Percentiles rank a stretch among this genome's conserved stretches.
Conservation (phyloP, 2,888 invertebrate species). For the Bombylius major region DNA sequence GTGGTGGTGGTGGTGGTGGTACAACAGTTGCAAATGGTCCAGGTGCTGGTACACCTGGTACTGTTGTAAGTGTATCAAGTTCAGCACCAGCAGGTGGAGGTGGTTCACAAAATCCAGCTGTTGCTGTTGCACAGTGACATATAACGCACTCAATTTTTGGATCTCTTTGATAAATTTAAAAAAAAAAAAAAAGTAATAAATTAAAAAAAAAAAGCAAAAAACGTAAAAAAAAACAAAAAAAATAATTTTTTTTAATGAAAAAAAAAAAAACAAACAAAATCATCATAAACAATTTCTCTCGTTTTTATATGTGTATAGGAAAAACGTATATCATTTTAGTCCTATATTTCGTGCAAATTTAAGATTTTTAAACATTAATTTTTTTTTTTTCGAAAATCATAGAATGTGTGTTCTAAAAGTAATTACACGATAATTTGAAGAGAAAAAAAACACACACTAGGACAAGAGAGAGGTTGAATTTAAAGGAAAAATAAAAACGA, state of each 20-base stretch:
- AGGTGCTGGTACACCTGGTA: conserved; percentile 9
- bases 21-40: conserved; percentile 1
- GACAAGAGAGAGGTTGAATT: no score
- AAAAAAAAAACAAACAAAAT: neutral
- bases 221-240: neutral
- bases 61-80: conserved; percentile 29
- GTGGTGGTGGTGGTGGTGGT: conserved; percentile 15
- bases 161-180: conserved; percentile 33
- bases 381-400: no score
- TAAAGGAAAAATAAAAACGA: no score
- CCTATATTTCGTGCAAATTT: no score
- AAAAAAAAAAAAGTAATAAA: neutral
- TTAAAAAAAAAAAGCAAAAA: neutral
- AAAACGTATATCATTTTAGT: no score
- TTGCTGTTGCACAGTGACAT: conserved; percentile 38
- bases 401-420: no score
- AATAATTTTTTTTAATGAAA: no score
- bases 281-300: no score
- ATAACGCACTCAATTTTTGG: conserved; percentile 36
- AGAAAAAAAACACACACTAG: no score
- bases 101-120: conserved; percentile 31
- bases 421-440: no score
- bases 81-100: conserved; percentile 30
- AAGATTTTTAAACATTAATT: no score
- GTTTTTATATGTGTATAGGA: no score